phyloP scores from a whole-genome alignment of 2,797 vertebrate species.

The Heterohyrax brucei region DNA sequence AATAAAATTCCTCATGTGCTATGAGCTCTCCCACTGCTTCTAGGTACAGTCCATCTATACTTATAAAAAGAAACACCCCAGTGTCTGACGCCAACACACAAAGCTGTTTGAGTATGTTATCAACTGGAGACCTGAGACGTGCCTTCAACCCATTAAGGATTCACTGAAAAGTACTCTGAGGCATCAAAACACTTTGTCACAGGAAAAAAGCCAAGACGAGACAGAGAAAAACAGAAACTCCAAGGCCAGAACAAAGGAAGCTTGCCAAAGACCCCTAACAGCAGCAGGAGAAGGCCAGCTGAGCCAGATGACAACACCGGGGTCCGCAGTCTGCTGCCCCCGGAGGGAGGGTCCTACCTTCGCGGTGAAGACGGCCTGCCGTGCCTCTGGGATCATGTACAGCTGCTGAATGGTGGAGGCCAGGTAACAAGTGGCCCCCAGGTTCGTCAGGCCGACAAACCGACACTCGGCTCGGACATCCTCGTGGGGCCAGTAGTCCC shows the following conservation, averaged over 20 bases:
- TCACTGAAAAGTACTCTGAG: neutral
- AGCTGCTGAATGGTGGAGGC: constrained; percentile 99
- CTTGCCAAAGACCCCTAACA: constrained; percentile 23
- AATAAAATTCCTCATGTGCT: constrained; percentile 18
- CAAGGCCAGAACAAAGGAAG: neutral
- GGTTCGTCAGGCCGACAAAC: constrained; percentile 98
- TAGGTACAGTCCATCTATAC: neutral
- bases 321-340: too few species aligned
- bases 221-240: constrained; percentile 6
- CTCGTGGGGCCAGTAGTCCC: constrained; percentile 99
- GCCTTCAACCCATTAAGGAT: constrained; percentile 35
- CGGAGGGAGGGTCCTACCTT: constrained; percentile 92
- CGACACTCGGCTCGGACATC: constrained; percentile 98
- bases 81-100: neutral
- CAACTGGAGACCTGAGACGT: neutral
- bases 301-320: neutral
- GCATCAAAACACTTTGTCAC: neutral
- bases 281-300: neutral
- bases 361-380: constrained; percentile 98
- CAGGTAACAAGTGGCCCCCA: constrained; percentile 98
- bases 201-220: neutral
- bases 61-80: constrained; percentile 13
- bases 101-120: neutral
- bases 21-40: constrained; percentile 32
- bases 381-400: constrained; percentile 99